Evolutionary conservation across 2,113 vertebrate genomes (phyloP), one percentile per base, ranked within the genome.

Genomic region (Calcarius ornatus): DNA sequence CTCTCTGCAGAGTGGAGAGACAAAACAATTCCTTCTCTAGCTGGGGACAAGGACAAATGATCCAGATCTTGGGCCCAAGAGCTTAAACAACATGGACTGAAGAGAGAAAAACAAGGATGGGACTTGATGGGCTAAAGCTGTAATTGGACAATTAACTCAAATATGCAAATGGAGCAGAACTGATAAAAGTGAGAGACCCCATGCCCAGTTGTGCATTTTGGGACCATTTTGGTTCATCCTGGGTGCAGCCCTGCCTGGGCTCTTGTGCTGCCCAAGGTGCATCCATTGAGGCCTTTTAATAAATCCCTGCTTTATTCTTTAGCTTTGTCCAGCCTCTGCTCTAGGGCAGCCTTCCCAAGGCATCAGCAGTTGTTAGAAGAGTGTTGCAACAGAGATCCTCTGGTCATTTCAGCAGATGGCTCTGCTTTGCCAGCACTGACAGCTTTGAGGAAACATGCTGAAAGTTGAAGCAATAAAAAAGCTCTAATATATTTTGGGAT

Each of bases 81-180:
- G 14, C 14, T 35, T 3, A 35, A 57, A 35, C 33, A 15, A 7
- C 2, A 0, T 35, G 56, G 33, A 5, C 22, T 57, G 56, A 3
- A 35, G 56, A 57, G 33, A 57, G 54, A 24, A 57, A 35, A 57
- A 57, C 22, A 24, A 23, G 56, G 22, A 11, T 57, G 33, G 33
- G 56, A 35, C 33, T 57, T 0, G 4, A 24, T 15, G 9, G 3
- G 4, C 33, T 57, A 1, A 4, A 35, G 22, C 56, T 35, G 9
- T 1, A 24, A 35, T 1, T 23, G 22, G 14, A 35, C 14, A 57
- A 16, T 57, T 0, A 57, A 7, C 33, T 24, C 6, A 33, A 57
- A 24, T 2, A 7, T 15, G 33, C 56, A 35, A 23, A 57, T 57
- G 33, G 56, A 24, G 6, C 14, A 57, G 22, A 57, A 24, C 22